Evolutionary conservation across 2,888 invertebrate genomes (phyloP).

Genomic region (Tenthredo mesomela): DNA sequence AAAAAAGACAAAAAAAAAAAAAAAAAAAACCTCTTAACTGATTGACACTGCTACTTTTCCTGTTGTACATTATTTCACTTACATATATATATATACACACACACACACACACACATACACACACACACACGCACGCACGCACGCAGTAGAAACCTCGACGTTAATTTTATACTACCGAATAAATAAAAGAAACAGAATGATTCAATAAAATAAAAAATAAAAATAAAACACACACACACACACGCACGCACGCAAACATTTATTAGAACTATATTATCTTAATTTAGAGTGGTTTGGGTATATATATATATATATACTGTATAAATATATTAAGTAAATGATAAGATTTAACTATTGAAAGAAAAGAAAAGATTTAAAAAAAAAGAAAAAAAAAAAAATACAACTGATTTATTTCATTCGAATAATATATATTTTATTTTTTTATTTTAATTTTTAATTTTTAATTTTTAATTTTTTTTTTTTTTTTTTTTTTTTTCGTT

Average conservation of each 20-base stretch:
- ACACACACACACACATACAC: not conserved
- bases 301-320: conserved; percentile 30
- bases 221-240: not conserved
- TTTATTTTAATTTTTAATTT: not conserved
- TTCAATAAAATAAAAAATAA: no score
- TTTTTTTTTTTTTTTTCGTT: not conserved
- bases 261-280: not conserved
- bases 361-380: conserved; percentile 23
- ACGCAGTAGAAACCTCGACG: not conserved
- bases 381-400: conserved; percentile 48
- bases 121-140: no score
- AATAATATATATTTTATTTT: not conserved
- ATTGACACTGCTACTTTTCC: not conserved
- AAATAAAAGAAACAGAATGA: not conserved
- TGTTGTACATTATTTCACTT: not conserved
- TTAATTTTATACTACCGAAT: not conserved
- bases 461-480: not conserved
- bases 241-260: not conserved
- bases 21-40: not conserved
- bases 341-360: conserved; percentile 31
- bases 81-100: not conserved
- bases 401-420: conserved; percentile 24
- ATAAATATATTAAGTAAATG: not conserved
- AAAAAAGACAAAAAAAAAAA: not conserved
- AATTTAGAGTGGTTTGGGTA: conserved; percentile 51